Evolutionary conservation across 2,888 invertebrate genomes (phyloP).

Genomic region (Tachina fera): DNA sequence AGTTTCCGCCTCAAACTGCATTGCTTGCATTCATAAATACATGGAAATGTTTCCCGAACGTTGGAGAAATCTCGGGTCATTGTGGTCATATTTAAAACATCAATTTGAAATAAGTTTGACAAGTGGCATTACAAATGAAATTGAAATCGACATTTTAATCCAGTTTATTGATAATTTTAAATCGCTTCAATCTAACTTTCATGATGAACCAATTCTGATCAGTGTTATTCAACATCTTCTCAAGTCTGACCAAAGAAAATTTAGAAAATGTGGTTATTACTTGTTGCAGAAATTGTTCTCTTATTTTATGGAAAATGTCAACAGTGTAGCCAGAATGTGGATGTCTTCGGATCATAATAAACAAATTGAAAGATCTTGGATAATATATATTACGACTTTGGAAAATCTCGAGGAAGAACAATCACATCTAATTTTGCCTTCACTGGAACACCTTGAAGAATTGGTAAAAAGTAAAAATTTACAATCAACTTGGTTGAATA

Average conservation of each 20-base stretch:
- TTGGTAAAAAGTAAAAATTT: constrained; percentile 42
- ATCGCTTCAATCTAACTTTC: constrained; percentile 67
- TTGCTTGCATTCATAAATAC: constrained; percentile 76
- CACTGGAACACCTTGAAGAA: constrained; percentile 72
- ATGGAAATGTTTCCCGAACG: constrained; percentile 73
- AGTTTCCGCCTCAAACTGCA: constrained; percentile 74
- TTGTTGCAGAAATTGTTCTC: constrained; percentile 74
- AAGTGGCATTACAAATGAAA: constrained; percentile 49
- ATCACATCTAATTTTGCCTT: constrained; percentile 81
- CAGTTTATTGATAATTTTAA: constrained; percentile 76
- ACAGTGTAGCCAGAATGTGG: neutral
- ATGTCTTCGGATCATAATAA: constrained; percentile 9
- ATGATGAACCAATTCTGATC: constrained; percentile 71
- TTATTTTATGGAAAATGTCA: constrained; percentile 11
- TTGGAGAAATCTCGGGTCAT: constrained; percentile 69
- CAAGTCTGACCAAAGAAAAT: constrained; percentile 74
- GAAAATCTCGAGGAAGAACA: constrained; percentile 81
- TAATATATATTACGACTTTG: constrained; percentile 77
- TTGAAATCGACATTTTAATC: constrained; percentile 75
- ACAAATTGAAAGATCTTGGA: constrained; percentile 73
- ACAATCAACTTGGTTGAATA: constrained; percentile 74
- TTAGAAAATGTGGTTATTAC: constrained; percentile 77
- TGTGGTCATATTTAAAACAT: constrained; percentile 73
- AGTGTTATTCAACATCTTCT: constrained; percentile 73
- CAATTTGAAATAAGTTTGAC: constrained; percentile 62